phyloP scores from a whole-genome alignment of 2,113 vertebrate species.

The Cavia aperea region DNA sequence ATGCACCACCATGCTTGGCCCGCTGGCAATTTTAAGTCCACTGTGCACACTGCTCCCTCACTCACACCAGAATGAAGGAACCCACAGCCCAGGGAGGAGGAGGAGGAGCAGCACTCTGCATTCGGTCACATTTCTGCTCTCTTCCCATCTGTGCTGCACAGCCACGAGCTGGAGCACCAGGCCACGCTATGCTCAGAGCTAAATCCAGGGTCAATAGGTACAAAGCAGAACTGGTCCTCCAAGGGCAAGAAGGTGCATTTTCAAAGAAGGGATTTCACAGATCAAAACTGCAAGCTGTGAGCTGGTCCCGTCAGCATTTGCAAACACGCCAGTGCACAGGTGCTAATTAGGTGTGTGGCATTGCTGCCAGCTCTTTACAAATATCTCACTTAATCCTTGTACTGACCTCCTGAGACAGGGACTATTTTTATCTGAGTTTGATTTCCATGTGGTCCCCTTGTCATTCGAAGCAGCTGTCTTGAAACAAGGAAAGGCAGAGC shows the following conservation, averaged over 20 bases:
- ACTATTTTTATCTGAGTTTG: neutral
- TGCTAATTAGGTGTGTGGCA: neutral
- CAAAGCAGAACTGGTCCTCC: neutral
- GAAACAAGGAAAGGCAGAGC: neutral
- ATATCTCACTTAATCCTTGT: neutral
- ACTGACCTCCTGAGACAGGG: neutral
- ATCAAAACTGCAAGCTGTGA: neutral
- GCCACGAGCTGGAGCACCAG: neutral
- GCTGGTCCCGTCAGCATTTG: neutral
- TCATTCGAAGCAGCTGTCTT: neutral
- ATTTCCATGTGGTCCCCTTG: neutral
- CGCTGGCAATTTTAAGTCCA: neutral
- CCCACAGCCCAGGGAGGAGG: neutral
- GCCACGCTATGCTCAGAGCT: neutral
- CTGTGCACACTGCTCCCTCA: neutral
- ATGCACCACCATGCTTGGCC: neutral
- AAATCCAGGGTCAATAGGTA: neutral
- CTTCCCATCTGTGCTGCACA: neutral
- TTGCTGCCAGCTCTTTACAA: neutral
- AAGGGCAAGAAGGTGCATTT: neutral
- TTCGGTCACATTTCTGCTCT: neutral
- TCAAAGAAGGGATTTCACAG: conserved; percentile 33
- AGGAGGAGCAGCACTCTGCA: neutral
- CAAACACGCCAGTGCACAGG: neutral
- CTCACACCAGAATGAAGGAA: neutral